These are phyloP conservation scores for Aphrocallistes beatrix DNA, from an alignment of 37 sponge, comb jelly and placozoan species.

Conservation along the genomic window DNA sequence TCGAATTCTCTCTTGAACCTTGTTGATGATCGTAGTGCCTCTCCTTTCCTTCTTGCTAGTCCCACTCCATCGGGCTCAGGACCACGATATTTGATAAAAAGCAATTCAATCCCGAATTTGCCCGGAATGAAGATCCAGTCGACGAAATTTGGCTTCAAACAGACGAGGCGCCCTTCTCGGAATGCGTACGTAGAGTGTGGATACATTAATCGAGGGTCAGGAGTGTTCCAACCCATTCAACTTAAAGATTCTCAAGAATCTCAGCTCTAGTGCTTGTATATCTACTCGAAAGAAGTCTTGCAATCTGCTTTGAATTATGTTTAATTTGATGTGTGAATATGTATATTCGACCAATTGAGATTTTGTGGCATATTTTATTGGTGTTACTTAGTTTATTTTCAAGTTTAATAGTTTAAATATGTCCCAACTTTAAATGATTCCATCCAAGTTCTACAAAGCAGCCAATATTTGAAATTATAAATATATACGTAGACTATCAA, in stretches of 20 bases:
- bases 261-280: neutral
- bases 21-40: neutral
- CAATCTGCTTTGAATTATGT: no score
- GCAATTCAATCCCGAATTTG: neutral
- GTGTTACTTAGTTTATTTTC: no score
- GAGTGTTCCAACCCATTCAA: neutral
- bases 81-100: neutral
- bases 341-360: no score
- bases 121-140: neutral
- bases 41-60: neutral
- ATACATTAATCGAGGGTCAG: neutral
- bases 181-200: neutral
- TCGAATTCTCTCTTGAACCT: neutral
- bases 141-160: neutral
- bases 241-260: neutral
- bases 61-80: neutral
- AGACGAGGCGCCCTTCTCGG: neutral
- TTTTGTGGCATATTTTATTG: no score
- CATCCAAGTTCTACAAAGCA: no score
- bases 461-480: no score
- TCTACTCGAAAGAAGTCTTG: no score
- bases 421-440: no score
- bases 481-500: no score
- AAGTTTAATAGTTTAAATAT: no score
- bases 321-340: no score